These are phyloP conservation scores for Cataglyphis albicans DNA, from an alignment of 2,888 invertebrate genomes.

Conservation along the genomic window DNA sequence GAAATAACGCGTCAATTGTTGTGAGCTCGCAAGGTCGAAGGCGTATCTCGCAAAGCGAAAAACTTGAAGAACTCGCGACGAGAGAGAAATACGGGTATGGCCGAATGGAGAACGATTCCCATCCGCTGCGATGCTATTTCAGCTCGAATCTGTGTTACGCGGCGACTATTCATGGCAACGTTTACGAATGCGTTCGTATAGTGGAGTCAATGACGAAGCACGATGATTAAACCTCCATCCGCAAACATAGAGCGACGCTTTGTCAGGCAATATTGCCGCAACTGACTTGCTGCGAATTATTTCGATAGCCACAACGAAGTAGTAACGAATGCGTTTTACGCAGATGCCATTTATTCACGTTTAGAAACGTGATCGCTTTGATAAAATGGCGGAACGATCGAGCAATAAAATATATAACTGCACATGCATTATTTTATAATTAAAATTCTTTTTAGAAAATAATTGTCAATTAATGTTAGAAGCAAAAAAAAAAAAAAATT, in stretches of 20 bases:
- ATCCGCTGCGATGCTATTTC: conserved; percentile 72
- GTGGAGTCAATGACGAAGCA: conserved; percentile 74
- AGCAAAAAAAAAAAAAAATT: background rate
- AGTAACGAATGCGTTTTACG: conserved; percentile 14
- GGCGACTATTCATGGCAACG: conserved; percentile 73
- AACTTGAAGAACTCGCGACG: conserved; percentile 20
- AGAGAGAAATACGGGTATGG: conserved; percentile 24
- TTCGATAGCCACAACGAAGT: conserved; percentile 31
- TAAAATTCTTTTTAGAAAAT: background rate
- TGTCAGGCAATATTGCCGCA: conserved; percentile 45
- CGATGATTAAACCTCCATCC: conserved; percentile 56
- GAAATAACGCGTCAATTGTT: conserved; percentile 75
- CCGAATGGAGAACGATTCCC: conserved; percentile 73
- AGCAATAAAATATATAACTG: background rate
- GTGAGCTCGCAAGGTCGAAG: conserved; percentile 63
- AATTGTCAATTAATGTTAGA: background rate
- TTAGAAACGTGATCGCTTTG: background rate
- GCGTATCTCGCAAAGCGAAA: conserved; percentile 34
- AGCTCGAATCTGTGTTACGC: conserved; percentile 77
- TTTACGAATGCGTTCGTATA: conserved; percentile 71
- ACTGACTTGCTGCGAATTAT: conserved; percentile 32
- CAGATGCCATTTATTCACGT: background rate
- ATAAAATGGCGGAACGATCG: background rate
- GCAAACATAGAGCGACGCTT: conserved; percentile 48
- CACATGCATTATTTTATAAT: background rate